Percentiles rank a stretch among this genome's conserved stretches.
These are phyloP conservation scores for Drosophila helvetica DNA, from an alignment of 2,888 invertebrate species.

Conservation along the genomic window DNA sequence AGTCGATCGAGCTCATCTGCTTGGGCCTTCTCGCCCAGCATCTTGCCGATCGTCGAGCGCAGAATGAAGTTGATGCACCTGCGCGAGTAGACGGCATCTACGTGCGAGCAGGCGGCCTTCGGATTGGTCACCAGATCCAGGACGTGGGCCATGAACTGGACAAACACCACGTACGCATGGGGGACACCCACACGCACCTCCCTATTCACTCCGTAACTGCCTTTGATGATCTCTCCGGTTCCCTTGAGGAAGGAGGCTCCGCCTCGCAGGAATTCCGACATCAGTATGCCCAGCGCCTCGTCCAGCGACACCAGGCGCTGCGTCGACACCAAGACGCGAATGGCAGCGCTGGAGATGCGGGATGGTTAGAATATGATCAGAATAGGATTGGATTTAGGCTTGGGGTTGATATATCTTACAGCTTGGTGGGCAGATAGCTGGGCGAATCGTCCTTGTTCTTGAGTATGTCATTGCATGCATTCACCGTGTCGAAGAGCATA, in stretches of 20 bases:
- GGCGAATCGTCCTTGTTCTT: constrained; percentile 99
- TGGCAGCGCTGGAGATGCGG: constrained; percentile 90
- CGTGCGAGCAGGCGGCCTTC: constrained; percentile 97
- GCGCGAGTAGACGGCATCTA: constrained; percentile 98
- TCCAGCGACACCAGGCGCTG: constrained; percentile 90
- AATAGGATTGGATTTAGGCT: neutral
- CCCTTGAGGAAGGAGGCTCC: constrained; percentile 97
- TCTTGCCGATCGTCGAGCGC: constrained; percentile 94
- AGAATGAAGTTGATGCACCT: constrained; percentile 98
- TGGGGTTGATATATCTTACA: constrained; percentile 89
- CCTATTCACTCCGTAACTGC: constrained; percentile 95
- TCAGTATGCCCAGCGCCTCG: constrained; percentile 94
- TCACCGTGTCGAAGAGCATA: constrained; percentile 97
- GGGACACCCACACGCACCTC: constrained; percentile 99
- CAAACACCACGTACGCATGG: constrained; percentile 97
- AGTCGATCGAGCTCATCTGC: constrained; percentile 97
- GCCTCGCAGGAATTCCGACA: constrained; percentile 97
- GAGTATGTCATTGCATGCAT: constrained; percentile 98
- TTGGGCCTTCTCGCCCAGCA: constrained; percentile 99
- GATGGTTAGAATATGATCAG: neutral
- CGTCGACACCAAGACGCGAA: constrained; percentile 95
- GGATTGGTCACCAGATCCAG: constrained; percentile 97
- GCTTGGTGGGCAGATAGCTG: constrained; percentile 95
- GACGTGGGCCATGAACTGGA: constrained; percentile 95
- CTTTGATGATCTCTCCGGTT: constrained; percentile 97